Evolutionary conservation across 2,888 invertebrate genomes (phyloP).

Genomic region (Chymomyza fuscimana): DNA sequence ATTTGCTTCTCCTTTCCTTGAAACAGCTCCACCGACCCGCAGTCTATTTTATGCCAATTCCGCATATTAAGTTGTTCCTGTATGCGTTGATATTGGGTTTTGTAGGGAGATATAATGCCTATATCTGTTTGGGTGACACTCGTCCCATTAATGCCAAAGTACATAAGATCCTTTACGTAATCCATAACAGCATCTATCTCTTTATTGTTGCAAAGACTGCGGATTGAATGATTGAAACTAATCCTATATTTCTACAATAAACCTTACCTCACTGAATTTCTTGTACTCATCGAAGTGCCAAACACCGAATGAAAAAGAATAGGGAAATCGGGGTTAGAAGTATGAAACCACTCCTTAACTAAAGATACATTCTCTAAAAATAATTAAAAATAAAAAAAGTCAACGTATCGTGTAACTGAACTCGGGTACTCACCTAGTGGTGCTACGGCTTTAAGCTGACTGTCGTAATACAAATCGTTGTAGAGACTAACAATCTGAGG

Average conservation of each 20-base stretch:
- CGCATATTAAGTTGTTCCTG: slow-evolving; percentile 70
- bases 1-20: slow-evolving; percentile 92
- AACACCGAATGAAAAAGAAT: slow-evolving; percentile 83
- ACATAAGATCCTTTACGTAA: slow-evolving; percentile 82
- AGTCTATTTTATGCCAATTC: slow-evolving; percentile 81
- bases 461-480: slow-evolving; percentile 86
- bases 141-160: slow-evolving; percentile 79
- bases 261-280: slow-evolving; percentile 58
- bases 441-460: slow-evolving; percentile 81
- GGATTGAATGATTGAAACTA: neutral
- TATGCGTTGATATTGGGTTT: slow-evolving; percentile 78
- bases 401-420: neutral
- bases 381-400: neutral
- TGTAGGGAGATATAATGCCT: slow-evolving; percentile 83
- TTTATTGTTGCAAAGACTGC: slow-evolving; percentile 82
- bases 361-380: slow-evolving; percentile 55
- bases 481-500: slow-evolving; percentile 84
- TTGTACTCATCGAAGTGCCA: slow-evolving; percentile 80
- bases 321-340: slow-evolving; percentile 81
- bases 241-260: neutral
- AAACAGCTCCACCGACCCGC: slow-evolving; percentile 92
- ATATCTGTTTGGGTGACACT: slow-evolving; percentile 80
- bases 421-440: slow-evolving; percentile 41
- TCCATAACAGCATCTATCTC: slow-evolving; percentile 83
- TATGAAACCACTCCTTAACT: slow-evolving; percentile 76